Evolutionary conservation across 2,797 vertebrate species (phyloP), one percentile per base, ranked within the genome.

Genomic region (Esox masquinongy): DNA sequence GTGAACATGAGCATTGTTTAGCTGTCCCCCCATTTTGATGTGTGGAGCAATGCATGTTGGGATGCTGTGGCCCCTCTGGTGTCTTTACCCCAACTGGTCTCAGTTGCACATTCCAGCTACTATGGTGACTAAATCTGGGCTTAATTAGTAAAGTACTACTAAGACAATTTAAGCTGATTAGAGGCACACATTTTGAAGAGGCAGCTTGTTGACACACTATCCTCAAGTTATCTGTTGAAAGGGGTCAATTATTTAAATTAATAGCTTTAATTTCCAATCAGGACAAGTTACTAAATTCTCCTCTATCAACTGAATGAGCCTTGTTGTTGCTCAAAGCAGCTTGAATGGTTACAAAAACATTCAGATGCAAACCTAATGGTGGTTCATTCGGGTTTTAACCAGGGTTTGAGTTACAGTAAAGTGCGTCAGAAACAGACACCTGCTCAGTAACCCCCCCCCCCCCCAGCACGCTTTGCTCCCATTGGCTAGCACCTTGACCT

Each of bases 401-500:
- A 67, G 78, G 78, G 72, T 66, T 29, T n/a, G 36, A 19, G 26
- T 66, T 31, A 34, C 29, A 68, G 34, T 39, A 68, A 68, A 36
- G 17, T 68, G 66, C 36, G 66, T 68, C 66, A 34, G 29, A 66
- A 29, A 66, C 67, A 24, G 53, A 66, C 26, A 66, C 63, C 63
- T 31, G 63, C 14, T 66, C 5, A 26, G 22, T 8, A 66, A 26
- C 3, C 64, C 15, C 64, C 29, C 26, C 5, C 22, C 22, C 39
- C 4, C 26, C 5, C 59, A 73, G 36, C 22, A 12, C 43, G 12
- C 12, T 39, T 34, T 53, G 69, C 15, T 67, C 63, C 31, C 29
- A 36, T 74, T 68, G 73, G 73, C 66, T 74, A 74, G 14, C 47
- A 74, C 73, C 64, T 68, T 74, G 49, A 74, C 73, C 61, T 74